These are phyloP conservation scores for Tapirus indicus DNA, from an alignment of 2,797 vertebrate genomes.

Conservation along the genomic window DNA sequence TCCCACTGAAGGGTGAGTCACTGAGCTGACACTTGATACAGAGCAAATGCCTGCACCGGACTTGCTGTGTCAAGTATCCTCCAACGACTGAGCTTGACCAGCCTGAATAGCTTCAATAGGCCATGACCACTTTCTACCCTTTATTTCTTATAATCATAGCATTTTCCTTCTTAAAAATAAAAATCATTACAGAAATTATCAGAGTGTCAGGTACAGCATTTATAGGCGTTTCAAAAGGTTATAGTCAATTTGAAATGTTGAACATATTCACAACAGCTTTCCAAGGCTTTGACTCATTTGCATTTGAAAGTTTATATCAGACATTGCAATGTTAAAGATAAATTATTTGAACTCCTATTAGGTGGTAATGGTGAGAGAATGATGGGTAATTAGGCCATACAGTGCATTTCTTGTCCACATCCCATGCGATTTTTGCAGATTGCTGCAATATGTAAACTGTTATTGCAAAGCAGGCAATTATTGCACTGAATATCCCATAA, in stretches of 20 bases:
- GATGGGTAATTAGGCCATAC: not conserved
- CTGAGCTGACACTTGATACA: accelerated
- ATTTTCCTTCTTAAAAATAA: constrained; percentile 53
- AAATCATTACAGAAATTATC: constrained; percentile 30
- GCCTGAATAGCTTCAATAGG: not conserved
- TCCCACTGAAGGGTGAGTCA: not conserved
- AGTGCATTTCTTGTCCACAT: not conserved
- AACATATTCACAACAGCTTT: constrained; percentile 46
- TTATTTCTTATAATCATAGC: not conserved
- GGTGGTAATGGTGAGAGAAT: not conserved
- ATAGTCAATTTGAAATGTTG: constrained; percentile 21
- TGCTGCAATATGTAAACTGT: not conserved
- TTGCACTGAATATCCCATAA: not conserved
- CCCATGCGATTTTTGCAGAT: not conserved
- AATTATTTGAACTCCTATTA: constrained; percentile 12
- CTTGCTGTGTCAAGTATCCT: not conserved
- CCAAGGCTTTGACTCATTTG: constrained; percentile 18
- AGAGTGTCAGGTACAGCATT: not conserved
- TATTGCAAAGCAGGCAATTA: not conserved
- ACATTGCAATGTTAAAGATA: constrained; percentile 11
- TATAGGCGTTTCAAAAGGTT: constrained; percentile 27
- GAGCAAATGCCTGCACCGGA: not conserved
- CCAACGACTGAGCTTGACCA: not conserved
- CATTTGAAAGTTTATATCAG: constrained; percentile 48
- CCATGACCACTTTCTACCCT: not conserved